Evolutionary conservation across 2,797 vertebrate species (phyloP).

Genomic region (Delichon dasypus): DNA sequence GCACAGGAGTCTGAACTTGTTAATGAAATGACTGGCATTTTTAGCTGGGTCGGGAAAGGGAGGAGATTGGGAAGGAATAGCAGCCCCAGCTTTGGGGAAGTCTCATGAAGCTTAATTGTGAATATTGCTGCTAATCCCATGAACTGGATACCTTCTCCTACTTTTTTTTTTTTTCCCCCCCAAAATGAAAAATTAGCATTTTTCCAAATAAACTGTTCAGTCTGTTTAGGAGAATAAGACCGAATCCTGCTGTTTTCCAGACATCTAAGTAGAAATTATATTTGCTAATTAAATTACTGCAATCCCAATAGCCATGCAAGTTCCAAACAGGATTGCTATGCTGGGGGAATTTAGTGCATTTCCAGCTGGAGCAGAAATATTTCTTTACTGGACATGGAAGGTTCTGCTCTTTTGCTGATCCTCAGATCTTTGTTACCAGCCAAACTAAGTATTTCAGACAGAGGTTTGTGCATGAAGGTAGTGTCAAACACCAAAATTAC

Average conservation of each 20-base stretch:
- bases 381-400: not conserved
- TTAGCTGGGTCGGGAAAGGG: not conserved
- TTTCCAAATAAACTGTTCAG: not conserved
- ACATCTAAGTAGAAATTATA: not conserved
- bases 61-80: not conserved
- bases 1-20: constrained; percentile 70
- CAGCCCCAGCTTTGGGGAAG: not conserved
- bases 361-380: not conserved
- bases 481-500: not conserved
- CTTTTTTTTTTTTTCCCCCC: not conserved
- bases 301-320: not conserved
- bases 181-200: not conserved
- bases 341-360: not conserved
- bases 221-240: not conserved
- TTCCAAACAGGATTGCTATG: not conserved
- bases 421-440: not conserved
- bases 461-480: not conserved
- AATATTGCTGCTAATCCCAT: not conserved
- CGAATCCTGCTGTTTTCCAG: not conserved
- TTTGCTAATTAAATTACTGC: constrained; percentile 26
- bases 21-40: constrained; percentile 53
- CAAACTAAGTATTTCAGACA: not conserved
- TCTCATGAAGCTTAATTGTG: not conserved
- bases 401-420: not conserved
- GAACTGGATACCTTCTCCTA: not conserved